phyloP scores from a whole-genome alignment of 2,113 vertebrate species.

The Sciurus niger region DNA sequence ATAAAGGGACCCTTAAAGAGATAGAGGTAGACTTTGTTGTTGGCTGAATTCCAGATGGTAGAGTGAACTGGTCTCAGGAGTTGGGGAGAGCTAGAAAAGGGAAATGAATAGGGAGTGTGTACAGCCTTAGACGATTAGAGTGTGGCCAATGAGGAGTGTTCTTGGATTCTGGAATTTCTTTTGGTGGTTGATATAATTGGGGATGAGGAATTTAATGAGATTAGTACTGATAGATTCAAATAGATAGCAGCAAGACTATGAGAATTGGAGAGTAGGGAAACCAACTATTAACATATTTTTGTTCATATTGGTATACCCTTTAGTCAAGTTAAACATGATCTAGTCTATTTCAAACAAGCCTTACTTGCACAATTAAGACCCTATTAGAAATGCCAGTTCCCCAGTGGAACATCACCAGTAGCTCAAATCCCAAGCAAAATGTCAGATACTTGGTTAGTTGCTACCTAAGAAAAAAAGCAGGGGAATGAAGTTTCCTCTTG shows the following conservation, averaged over 20 bases:
- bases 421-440: slow-evolving; percentile 37
- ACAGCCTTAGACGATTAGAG: background rate
- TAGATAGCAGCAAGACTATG: background rate
- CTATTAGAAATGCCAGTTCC: background rate
- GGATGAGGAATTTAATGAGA: background rate
- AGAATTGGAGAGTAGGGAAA: background rate
- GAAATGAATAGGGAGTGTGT: background rate
- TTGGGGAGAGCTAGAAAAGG: background rate
- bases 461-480: background rate
- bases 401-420: background rate
- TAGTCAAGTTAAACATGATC: slow-evolving; percentile 25
- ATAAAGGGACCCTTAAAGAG: background rate
- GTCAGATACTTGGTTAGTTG: slow-evolving; percentile 12
- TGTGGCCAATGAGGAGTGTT: background rate
- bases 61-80: background rate
- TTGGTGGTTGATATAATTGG: background rate
- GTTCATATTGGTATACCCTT: background rate
- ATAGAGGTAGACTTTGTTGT: background rate
- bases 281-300: slow-evolving; percentile 37
- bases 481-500: background rate
- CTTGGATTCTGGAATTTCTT: background rate
- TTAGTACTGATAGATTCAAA: background rate
- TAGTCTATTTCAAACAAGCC: slow-evolving; percentile 36
- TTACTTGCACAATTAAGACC: background rate
- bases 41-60: background rate